A percentile compares a stretch with the other conserved stretches of the same genome.
phyloP scores from a whole-genome alignment of 2,113 vertebrate species.

The Chaenogobius annularis region DNA sequence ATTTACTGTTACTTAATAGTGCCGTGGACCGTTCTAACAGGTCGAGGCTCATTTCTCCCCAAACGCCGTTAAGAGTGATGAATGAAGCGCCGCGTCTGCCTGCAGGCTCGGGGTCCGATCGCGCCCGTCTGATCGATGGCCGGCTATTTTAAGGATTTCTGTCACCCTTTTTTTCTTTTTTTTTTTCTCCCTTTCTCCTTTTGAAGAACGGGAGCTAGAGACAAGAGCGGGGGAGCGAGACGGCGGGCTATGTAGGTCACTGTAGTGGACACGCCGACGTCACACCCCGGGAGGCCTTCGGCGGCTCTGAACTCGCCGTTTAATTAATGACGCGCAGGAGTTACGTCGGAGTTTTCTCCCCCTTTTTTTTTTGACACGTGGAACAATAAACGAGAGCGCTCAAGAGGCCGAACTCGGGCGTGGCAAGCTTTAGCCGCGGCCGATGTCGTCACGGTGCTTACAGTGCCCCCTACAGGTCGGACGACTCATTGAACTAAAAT shows the following conservation, averaged over 20 bases:
- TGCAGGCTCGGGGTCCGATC: neutral
- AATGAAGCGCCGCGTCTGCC: neutral
- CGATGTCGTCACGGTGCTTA: no score
- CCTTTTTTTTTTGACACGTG: no score
- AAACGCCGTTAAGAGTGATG: constrained; percentile 1
- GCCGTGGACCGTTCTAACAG: neutral
- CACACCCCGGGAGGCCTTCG: neutral
- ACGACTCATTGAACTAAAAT: no score
- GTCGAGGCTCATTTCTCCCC: neutral
- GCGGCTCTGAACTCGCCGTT: no score
- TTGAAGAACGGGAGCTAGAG: neutral
- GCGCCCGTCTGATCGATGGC: neutral
- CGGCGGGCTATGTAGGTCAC: neutral
- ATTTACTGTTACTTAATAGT: constrained; percentile 1
- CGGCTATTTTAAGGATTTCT: neutral
- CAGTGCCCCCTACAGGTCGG: no score
- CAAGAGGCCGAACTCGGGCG: no score
- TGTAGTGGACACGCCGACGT: neutral
- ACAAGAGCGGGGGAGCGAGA: neutral
- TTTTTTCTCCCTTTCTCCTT: no score
- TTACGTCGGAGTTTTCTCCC: no score
- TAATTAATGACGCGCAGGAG: no score
- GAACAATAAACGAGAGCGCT: no score
- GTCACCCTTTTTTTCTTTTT: no score
- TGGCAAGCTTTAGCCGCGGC: no score